Evolutionary conservation across 2,888 invertebrate species (phyloP).

Genomic region (Tanypteryx hageni): DNA sequence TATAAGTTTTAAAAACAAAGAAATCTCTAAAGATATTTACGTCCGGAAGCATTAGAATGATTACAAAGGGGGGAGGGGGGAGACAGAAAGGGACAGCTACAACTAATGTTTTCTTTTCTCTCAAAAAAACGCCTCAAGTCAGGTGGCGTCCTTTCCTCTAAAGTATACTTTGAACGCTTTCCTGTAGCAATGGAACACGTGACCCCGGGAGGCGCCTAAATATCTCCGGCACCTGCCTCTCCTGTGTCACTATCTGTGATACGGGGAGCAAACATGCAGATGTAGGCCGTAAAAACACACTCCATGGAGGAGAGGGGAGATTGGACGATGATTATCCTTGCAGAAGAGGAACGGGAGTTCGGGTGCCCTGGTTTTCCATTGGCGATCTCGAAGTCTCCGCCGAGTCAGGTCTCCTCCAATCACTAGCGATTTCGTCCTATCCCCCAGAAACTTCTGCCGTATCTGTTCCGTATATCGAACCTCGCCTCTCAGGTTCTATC

Average conservation of each 20-base stretch:
- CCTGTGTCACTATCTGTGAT: not conserved
- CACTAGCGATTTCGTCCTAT: not conserved
- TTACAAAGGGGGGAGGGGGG: too few relatives aligned
- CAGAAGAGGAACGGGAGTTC: not conserved
- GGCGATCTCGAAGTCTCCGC: not conserved
- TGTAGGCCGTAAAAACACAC: slow-evolving; percentile 23
- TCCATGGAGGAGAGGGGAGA: not conserved
- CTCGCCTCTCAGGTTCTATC: too few relatives aligned
- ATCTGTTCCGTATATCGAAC: not conserved
- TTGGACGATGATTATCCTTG: slow-evolving; percentile 4
- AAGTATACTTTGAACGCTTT: too few relatives aligned
- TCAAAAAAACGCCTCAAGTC: too few relatives aligned
- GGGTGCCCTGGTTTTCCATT: not conserved
- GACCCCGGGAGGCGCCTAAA: too few relatives aligned
- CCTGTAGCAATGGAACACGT: too few relatives aligned
- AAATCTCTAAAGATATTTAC: too few relatives aligned
- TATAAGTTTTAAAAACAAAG: too few relatives aligned
- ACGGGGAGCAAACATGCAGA: slow-evolving; percentile 19
- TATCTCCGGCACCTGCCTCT: not conserved
- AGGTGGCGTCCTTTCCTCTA: too few relatives aligned
- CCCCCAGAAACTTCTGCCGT: not conserved
- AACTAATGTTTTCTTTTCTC: too few relatives aligned
- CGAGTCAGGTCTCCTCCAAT: not conserved
- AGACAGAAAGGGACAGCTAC: too few relatives aligned
- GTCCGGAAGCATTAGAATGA: too few relatives aligned